These are phyloP conservation scores for Leptura quadrifasciata DNA, from an alignment of 2,888 invertebrate species.

Conservation along the genomic window DNA sequence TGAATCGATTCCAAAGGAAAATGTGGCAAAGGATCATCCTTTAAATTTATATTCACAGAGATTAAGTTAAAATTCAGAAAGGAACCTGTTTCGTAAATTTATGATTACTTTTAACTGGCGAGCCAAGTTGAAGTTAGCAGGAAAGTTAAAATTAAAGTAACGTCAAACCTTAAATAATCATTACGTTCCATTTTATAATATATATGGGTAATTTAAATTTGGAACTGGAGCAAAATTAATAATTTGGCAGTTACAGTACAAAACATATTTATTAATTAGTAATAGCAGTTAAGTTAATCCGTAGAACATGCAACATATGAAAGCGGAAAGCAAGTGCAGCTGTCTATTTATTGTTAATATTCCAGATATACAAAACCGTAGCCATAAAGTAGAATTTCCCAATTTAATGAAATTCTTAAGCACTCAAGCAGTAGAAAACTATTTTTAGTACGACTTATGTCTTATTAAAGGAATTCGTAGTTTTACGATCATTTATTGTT, in stretches of 20 bases:
- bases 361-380: constrained; percentile 15
- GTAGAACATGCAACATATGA: constrained; percentile 4
- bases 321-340: constrained; percentile 14
- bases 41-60: no score
- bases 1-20: no score
- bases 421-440: constrained; percentile 2
- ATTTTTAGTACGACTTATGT: constrained; percentile 32
- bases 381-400: constrained; percentile 14
- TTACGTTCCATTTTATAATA: neutral
- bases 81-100: neutral
- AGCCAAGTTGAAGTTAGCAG: neutral
- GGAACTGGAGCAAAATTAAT: neutral
- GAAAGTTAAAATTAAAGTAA: neutral
- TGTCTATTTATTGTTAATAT: constrained; percentile 19
- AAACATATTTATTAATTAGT: constrained; percentile 4
- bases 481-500: constrained; percentile 25
- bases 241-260: neutral
- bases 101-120: neutral
- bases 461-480: constrained; percentile 33
- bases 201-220: constrained; percentile 3
- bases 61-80: no score
- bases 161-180: neutral
- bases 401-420: constrained; percentile 21
- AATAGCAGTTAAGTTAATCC: neutral
- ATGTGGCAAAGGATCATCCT: no score